These are phyloP conservation scores for Rhagonycha lutea DNA, from an alignment of 2,888 invertebrate species.

Conservation along the genomic window DNA sequence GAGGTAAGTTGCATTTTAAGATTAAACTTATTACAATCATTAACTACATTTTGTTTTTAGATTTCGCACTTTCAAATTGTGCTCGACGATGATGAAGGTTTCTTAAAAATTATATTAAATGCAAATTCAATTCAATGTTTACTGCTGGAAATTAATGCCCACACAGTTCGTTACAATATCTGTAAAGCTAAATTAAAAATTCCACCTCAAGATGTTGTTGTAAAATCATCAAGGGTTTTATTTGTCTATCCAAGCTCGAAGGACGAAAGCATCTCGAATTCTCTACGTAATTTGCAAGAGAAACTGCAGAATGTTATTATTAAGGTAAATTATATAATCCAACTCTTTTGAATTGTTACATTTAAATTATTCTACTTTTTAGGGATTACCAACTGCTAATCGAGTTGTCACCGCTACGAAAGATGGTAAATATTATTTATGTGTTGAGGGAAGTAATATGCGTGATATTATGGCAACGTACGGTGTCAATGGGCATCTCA, in stretches of 20 bases:
- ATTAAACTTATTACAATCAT: not conserved
- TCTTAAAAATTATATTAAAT: slow-evolving; percentile 85
- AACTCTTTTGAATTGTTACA: not conserved
- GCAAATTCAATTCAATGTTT: slow-evolving; percentile 84
- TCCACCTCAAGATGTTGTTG: not conserved
- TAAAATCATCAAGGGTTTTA: not conserved
- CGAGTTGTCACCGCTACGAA: slow-evolving; percentile 90
- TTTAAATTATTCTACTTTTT: not conserved
- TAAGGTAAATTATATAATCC: slow-evolving; percentile 56
- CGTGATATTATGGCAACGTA: slow-evolving; percentile 91
- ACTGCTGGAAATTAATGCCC: slow-evolving; percentile 79
- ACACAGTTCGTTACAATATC: slow-evolving; percentile 68
- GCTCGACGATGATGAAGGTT: slow-evolving; percentile 68
- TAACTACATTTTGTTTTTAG: not conserved
- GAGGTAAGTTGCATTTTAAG: slow-evolving; percentile 66
- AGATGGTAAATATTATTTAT: slow-evolving; percentile 75
- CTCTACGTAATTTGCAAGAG: slow-evolving; percentile 48
- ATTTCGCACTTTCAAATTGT: not conserved
- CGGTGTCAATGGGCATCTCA: slow-evolving; percentile 83
- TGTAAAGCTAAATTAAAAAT: not conserved
- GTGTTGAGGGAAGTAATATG: slow-evolving; percentile 95
- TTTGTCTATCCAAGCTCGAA: not conserved
- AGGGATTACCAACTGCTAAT: slow-evolving; percentile 78
- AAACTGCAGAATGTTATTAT: slow-evolving; percentile 82
- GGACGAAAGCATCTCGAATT: not conserved